Percentiles rank a stretch among this genome's conserved stretches.
Conservation (phyloP, 2,113 vertebrate species). For the Bostrychus sinensis region DNA sequence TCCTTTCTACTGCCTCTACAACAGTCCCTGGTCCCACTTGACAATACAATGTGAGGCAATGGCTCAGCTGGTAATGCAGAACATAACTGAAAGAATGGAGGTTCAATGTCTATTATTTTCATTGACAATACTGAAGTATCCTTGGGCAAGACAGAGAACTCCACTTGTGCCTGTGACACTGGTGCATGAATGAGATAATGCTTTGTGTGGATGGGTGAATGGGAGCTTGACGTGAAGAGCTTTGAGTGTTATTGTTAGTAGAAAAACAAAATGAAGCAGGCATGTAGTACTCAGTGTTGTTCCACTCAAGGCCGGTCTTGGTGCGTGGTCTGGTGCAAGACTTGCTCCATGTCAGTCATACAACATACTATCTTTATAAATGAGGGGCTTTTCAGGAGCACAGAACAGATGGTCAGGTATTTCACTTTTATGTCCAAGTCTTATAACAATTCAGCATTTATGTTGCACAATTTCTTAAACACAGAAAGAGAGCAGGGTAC, state of each 20-base stretch:
- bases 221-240: not conserved
- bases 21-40: not conserved
- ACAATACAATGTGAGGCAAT: not conserved
- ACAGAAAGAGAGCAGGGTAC: too few species aligned
- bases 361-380: too few species aligned
- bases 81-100: not conserved
- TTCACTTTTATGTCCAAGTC: too few species aligned
- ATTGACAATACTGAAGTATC: not conserved
- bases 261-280: too few species aligned
- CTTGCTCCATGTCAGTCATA: too few species aligned
- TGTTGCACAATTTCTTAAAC: too few species aligned
- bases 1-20: not conserved
- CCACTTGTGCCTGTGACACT: not conserved
- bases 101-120: not conserved
- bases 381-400: too few species aligned
- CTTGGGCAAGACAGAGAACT: constrained; percentile 3
- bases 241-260: not conserved
- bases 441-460: too few species aligned
- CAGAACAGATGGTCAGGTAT: too few species aligned
- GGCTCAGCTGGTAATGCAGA: not conserved
- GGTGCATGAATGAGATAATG: not conserved
- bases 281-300: too few species aligned
- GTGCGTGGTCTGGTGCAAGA: too few species aligned
- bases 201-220: not conserved
- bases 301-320: too few species aligned